Conservation (phyloP, 1,140 invertebrate genomes). For the Pachypeltis micranthus region DNA sequence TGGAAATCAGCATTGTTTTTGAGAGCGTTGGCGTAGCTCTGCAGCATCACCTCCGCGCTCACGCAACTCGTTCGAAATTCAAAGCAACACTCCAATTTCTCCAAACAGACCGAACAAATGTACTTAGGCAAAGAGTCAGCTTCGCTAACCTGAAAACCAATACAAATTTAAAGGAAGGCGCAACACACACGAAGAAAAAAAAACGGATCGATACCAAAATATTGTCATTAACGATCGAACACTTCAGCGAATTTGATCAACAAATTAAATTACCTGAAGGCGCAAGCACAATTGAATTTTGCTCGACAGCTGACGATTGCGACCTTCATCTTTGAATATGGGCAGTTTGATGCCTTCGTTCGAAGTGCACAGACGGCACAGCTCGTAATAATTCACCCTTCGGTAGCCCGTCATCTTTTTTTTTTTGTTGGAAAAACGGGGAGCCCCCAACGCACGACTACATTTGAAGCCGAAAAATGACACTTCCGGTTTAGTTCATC, state of each 20-base stretch:
- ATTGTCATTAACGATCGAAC: background rate
- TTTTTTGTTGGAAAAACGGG: background rate
- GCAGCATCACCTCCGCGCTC: constrained; percentile 52
- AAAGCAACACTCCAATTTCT: constrained; percentile 47
- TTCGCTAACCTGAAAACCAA: constrained; percentile 49
- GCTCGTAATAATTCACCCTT: constrained; percentile 52
- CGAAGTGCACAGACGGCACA: constrained; percentile 54
- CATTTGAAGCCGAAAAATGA: background rate
- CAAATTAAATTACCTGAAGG: constrained; percentile 49
- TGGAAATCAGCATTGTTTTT: constrained; percentile 47
- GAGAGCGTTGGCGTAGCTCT: constrained; percentile 48
- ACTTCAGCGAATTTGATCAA: constrained; percentile 24
- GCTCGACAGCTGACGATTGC: constrained; percentile 44
- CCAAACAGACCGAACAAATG: constrained; percentile 50
- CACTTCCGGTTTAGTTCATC: too few species aligned
- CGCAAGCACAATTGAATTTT: constrained; percentile 53
- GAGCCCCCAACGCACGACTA: background rate
- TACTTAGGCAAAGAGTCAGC: constrained; percentile 57
- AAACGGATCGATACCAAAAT: too few species aligned
- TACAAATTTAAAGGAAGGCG: too few species aligned
- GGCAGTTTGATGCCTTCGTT: constrained; percentile 50
- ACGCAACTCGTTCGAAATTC: constrained; percentile 51
- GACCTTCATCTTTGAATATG: constrained; percentile 52
- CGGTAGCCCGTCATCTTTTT: constrained; percentile 47
- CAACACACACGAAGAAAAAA: too few species aligned